phyloP scores from a whole-genome alignment of 2,888 invertebrate genomes.

The Rotaria magnacalcarata region DNA sequence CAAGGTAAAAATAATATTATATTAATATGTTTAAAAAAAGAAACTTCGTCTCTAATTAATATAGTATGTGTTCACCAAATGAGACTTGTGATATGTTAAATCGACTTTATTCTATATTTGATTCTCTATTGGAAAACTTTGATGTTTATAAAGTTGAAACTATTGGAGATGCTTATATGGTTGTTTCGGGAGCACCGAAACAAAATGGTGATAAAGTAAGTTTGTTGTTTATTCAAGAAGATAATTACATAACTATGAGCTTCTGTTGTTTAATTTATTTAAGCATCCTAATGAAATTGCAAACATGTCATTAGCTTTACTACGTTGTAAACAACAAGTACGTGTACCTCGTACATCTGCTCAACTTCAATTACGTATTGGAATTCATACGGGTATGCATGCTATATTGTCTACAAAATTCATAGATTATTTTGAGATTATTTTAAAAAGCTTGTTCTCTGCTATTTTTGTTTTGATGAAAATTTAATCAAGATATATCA shows the following conservation, averaged over 20 bases:
- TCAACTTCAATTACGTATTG: conserved; percentile 2
- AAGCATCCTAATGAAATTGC: conserved; percentile 25
- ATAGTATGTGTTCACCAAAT: background rate
- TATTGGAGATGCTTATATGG: conserved; percentile 34
- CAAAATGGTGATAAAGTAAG: conserved; percentile 18
- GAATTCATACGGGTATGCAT: conserved; percentile 25
- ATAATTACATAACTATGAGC: background rate
- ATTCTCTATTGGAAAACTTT: conserved; percentile 25
- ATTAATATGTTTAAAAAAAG: background rate
- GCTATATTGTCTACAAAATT: background rate
- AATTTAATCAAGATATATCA: too few relatives aligned
- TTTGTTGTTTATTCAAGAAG: background rate
- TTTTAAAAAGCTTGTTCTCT: too few relatives aligned
- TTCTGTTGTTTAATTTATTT: background rate
- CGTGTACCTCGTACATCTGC: background rate
- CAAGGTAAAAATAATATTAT: background rate
- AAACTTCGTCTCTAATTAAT: background rate
- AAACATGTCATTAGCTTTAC: background rate
- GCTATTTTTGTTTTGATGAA: too few relatives aligned
- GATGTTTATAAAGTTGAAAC: conserved; percentile 38
- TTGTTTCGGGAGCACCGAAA: background rate
- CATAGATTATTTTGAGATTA: too few relatives aligned
- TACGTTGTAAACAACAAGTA: conserved; percentile 28
- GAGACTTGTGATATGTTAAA: conserved; percentile 34
- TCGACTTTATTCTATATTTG: conserved; percentile 25